These are phyloP conservation scores for Sitobion miscanthi DNA, from an alignment of 1,140 invertebrate species.

Conservation along the genomic window DNA sequence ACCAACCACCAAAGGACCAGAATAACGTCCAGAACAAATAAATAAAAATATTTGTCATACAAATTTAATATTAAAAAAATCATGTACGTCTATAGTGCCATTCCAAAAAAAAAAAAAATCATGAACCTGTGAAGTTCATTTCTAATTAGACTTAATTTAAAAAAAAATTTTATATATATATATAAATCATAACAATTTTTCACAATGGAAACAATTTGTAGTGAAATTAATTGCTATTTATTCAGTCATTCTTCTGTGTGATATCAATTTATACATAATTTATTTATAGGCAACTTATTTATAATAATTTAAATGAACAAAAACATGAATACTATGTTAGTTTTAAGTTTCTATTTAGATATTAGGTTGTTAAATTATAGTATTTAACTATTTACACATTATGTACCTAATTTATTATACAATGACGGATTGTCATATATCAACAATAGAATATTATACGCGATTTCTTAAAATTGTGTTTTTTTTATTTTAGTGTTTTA, in stretches of 20 bases:
- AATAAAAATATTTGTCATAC: slow-evolving; percentile 31
- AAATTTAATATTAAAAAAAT: slow-evolving; percentile 34
- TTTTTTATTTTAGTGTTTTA: slow-evolving; percentile 9
- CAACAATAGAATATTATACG: slow-evolving; percentile 54
- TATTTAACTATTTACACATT: slow-evolving; percentile 52
- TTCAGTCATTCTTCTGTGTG: slow-evolving; percentile 55
- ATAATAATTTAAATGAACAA: slow-evolving; percentile 55
- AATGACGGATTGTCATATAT: slow-evolving; percentile 43
- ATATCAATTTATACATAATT: slow-evolving; percentile 53
- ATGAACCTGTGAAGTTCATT: slow-evolving; percentile 1
- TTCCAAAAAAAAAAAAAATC: slow-evolving; percentile 10
- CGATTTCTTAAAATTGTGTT: slow-evolving; percentile 50
- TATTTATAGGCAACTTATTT: slow-evolving; percentile 54
- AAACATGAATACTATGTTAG: slow-evolving; percentile 55
- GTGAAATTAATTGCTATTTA: slow-evolving; percentile 53
- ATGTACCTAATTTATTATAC: slow-evolving; percentile 54
- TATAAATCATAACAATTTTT: slow-evolving; percentile 29
- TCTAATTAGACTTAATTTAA: slow-evolving; percentile 39
- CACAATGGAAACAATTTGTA: slow-evolving; percentile 45
- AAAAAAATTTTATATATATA: slow-evolving; percentile 3
- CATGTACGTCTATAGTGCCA: slow-evolving; percentile 39
- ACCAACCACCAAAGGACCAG: slow-evolving; percentile 34
- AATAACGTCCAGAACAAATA: slow-evolving; percentile 43
- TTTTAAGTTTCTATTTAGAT: slow-evolving; percentile 52
- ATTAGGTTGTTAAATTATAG: slow-evolving; percentile 53